Percentiles rank a stretch among this genome's conserved stretches.
phyloP scores from a whole-genome alignment of 1,140 invertebrate species.

The Pogonomyrmex californicus region DNA sequence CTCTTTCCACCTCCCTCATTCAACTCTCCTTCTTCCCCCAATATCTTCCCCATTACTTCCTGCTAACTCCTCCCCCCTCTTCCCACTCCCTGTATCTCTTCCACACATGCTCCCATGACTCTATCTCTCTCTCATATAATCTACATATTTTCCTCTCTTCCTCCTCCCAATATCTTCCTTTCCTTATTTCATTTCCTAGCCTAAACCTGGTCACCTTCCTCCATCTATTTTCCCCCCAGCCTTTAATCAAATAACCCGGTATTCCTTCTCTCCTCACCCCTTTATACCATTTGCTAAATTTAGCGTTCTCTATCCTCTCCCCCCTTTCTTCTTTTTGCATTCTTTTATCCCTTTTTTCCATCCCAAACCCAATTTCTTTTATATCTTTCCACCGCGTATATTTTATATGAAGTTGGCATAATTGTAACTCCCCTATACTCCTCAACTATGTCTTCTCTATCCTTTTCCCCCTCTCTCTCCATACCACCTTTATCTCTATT shows the following conservation, averaged over 20 bases:
- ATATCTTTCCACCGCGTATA: no score
- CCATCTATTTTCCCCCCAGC: not conserved
- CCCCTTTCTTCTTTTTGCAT: not conserved
- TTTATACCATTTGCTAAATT: not conserved
- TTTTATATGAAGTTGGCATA: no score
- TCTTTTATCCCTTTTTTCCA: not conserved
- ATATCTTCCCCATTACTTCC: not conserved
- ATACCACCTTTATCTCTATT: no score
- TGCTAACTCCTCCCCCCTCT: not conserved
- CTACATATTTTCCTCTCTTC: no score
- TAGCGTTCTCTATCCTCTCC: not conserved
- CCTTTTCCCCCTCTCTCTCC: no score
- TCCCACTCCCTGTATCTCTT: not conserved
- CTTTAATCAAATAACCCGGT: not conserved
- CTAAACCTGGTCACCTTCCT: no score
- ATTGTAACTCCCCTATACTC: not conserved
- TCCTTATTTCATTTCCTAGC: no score
- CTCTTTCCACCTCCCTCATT: not conserved
- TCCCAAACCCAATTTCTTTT: not conserved
- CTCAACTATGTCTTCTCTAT: no score
- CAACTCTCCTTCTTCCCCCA: not conserved
- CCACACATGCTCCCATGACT: not conserved
- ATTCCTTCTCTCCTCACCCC: not conserved
- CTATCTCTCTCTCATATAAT: no score
- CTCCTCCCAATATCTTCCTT: no score